phyloP scores from a whole-genome alignment of 2,797 vertebrate species.

The Gymnothorax reevesii region DNA sequence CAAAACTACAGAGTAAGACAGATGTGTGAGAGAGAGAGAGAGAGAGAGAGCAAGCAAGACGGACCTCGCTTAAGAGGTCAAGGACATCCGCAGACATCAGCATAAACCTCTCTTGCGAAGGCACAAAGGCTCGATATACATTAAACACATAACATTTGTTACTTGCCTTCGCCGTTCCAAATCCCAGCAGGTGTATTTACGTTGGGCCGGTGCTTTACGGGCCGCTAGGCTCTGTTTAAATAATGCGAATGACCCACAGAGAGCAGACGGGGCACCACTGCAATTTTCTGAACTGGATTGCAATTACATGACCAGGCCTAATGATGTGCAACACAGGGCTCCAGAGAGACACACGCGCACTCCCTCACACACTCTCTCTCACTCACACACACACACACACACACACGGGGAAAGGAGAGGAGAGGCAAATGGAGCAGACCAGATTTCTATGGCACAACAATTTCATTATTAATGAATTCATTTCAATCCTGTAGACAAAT shows the following conservation, averaged over 20 bases:
- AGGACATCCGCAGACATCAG: slow-evolving; percentile 43
- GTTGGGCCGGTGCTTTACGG: slow-evolving; percentile 43
- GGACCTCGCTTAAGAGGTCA: slow-evolving; percentile 46
- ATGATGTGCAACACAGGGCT: slow-evolving; percentile 34
- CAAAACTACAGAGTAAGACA: too few species aligned
- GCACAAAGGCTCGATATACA: slow-evolving; percentile 28
- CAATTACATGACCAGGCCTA: slow-evolving; percentile 47
- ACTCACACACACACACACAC: slow-evolving; percentile 1
- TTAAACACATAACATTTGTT: slow-evolving; percentile 50
- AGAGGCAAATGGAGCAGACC: slow-evolving; percentile 10
- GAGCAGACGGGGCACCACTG: slow-evolving; percentile 21
- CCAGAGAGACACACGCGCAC: not conserved
- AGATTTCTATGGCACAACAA: slow-evolving; percentile 29
- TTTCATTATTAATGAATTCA: slow-evolving; percentile 38
- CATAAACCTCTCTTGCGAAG: slow-evolving; percentile 39
- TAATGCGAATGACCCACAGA: slow-evolving; percentile 40
- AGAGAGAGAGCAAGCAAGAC: slow-evolving; percentile 21
- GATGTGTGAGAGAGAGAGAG: not conserved
- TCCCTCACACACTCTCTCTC: not conserved
- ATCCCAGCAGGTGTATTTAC: slow-evolving; percentile 45
- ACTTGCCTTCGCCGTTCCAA: slow-evolving; percentile 33
- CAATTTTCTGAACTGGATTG: slow-evolving; percentile 45
- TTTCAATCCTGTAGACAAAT: slow-evolving; percentile 29
- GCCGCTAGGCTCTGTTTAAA: slow-evolving; percentile 45
- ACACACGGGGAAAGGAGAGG: not conserved